Base-by-base conservation (phyloP, 2,797 vertebrate genomes). In the Typhlichthys subterraneus region DNA sequence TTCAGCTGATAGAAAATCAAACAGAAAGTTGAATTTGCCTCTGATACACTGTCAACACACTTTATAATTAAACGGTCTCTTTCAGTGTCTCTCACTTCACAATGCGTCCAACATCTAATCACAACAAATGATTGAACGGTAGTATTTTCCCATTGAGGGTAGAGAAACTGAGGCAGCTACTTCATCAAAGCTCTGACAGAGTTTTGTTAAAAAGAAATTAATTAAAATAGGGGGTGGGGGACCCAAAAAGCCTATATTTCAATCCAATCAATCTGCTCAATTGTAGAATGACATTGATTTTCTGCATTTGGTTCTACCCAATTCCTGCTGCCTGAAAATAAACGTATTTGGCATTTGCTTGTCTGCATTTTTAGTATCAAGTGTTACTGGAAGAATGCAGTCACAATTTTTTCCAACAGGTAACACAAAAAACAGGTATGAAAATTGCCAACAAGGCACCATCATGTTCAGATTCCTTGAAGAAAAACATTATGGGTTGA, bases 21-120 rank as follows among this genome's bases (percentile, higher is more conserved):
- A 45, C 14, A 17, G 11, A 56, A 47, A 10, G 53, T 33, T 42
- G 46, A 29, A 46, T 47, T 0, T 1, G 13, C 4, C 38, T n/a
- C 29, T 49, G 15, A 45, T 12, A 6, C 1, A 31, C 48, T 23
- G 42, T 46, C 38, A 57, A 11, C 38, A 57, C 38, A 23, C 10
- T 58, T 46, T 15, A 38, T 14, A 64, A 53, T 63, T 69, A 38
- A 53, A 55, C 38, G 47, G 56, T 45, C 47, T 61, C 59, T 15
- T 14, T 15, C 58, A 45, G 48, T 55, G 10, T 38, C 14, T 13
- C 38, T 45, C 55, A 19, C 31, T 62, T 57, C 46, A 54, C 49
- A 52, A 45, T 55, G 29, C 38, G 19, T 58, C 61, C 33, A 61
- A 57, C 56, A 42, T 59, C 3, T 48, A 23, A 67, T 38, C 49